A percentile compares a stretch with the other conserved stretches of the same genome.
Conservation (phyloP, 2,888 invertebrate genomes). For the Uropetala carovei region DNA sequence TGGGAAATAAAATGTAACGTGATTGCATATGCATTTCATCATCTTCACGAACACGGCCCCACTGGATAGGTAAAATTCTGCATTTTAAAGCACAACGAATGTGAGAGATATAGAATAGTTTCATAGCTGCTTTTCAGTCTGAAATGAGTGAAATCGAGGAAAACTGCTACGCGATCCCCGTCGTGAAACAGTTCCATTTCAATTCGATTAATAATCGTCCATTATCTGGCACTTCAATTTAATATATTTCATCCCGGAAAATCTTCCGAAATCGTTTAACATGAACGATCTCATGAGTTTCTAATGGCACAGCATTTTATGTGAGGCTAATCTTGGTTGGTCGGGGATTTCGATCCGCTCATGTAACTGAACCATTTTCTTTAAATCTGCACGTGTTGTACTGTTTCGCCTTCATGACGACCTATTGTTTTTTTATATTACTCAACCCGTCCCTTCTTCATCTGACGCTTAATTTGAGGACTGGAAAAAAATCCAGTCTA, state of each 20-base stretch:
- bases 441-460: neutral
- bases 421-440: neutral
- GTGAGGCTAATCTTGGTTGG: neutral
- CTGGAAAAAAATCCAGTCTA: neutral
- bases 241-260: neutral
- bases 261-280: conserved; percentile 4
- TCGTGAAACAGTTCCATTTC: no score
- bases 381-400: neutral
- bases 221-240: neutral
- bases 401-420: neutral
- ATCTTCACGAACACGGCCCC: no score
- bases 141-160: no score
- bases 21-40: no score
- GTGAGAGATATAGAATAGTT: no score
- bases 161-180: no score
- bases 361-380: neutral
- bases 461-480: conserved; percentile 1
- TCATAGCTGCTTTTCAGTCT: no score
- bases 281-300: neutral
- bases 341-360: neutral
- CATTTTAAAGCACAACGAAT: no score
- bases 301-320: neutral
- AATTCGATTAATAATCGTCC: no score
- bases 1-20: no score
- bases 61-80: no score